phyloP scores from a whole-genome alignment of 2,113 vertebrate species.

The Poecilia latipinna region DNA sequence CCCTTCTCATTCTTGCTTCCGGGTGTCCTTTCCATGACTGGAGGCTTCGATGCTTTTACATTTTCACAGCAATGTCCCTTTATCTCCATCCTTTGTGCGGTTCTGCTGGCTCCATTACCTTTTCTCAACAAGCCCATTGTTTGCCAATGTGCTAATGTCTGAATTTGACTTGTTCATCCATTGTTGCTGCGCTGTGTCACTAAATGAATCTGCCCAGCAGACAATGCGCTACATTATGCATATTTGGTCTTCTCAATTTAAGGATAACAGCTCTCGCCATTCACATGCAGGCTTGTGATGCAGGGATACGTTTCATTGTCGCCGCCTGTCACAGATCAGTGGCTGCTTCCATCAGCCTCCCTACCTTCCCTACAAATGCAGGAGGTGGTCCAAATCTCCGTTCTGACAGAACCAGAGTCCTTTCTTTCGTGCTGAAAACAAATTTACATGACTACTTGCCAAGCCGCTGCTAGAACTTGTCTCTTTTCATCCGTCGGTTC shows the following conservation, averaged over 20 bases:
- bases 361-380: constrained; percentile 11
- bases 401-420: background rate
- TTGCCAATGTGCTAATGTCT: constrained; percentile 68
- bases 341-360: constrained; percentile 16
- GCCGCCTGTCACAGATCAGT: constrained; percentile 46
- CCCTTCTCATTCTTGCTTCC: constrained; percentile 13
- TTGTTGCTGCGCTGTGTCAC: constrained; percentile 59
- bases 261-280: constrained; percentile 65
- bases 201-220: constrained; percentile 64
- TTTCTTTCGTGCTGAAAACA: constrained; percentile 7
- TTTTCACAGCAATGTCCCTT: constrained; percentile 56
- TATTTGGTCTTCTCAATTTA: constrained; percentile 65
- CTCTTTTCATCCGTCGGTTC: constrained; percentile 27
- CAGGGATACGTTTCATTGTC: constrained; percentile 50
- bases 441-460: constrained; percentile 13
- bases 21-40: constrained; percentile 33
- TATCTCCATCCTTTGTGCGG: constrained; percentile 61
- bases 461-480: constrained; percentile 23
- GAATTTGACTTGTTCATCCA: constrained; percentile 66
- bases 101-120: constrained; percentile 72
- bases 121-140: constrained; percentile 69
- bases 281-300: constrained; percentile 52
- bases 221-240: constrained; percentile 69
- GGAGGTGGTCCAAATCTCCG: constrained; percentile 22
- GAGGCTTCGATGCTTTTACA: constrained; percentile 39